phyloP scores from a whole-genome alignment of 2,797 vertebrate genomes.

The Squalus acanthias region DNA sequence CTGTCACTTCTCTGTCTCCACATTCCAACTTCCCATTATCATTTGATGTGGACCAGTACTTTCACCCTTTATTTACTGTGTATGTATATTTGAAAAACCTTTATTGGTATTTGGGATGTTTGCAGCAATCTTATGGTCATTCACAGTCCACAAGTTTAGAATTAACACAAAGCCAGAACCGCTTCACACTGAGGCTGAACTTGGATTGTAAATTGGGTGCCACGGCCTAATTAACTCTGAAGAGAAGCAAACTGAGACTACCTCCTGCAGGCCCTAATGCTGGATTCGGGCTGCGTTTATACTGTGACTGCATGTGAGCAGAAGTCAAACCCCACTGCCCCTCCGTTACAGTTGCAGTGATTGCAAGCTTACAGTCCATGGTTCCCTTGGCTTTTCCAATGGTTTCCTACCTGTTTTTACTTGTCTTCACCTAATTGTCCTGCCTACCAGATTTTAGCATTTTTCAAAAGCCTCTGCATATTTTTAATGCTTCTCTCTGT shows the following conservation, averaged over 20 bases:
- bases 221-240: background rate
- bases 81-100: background rate
- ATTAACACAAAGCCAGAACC: background rate
- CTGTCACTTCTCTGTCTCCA: no score
- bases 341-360: background rate
- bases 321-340: background rate
- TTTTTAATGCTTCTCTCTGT: background rate
- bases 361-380: background rate
- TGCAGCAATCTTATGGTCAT: background rate
- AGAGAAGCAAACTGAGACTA: background rate
- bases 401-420: constrained; percentile 1
- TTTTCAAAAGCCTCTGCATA: constrained; percentile 3
- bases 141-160: background rate
- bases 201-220: background rate
- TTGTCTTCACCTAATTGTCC: background rate
- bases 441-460: background rate
- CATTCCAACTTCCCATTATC: background rate
- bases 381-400: background rate
- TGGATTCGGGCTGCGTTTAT: background rate
- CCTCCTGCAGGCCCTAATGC: background rate
- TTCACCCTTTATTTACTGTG: background rate
- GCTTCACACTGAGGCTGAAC: background rate
- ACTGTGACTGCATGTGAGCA: background rate
- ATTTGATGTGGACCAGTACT: background rate
- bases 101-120: background rate